These are phyloP conservation scores for Lepidurus couesii DNA, from an alignment of 1,140 invertebrate genomes.

Conservation along the genomic window DNA sequence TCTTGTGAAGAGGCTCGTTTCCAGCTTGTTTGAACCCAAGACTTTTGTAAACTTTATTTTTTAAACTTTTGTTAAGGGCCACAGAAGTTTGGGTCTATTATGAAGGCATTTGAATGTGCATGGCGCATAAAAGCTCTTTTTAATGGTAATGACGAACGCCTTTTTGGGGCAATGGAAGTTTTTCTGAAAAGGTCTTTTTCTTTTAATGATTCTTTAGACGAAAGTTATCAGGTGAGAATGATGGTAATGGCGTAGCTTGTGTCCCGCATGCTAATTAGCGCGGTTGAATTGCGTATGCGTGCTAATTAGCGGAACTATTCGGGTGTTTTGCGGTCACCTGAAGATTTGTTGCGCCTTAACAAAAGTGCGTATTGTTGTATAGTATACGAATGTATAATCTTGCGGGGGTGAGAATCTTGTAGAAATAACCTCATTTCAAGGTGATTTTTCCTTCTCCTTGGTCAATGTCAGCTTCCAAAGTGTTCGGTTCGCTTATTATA, in stretches of 20 bases:
- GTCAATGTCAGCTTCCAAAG: background rate
- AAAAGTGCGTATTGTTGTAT: too few species aligned
- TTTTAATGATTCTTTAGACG: too few species aligned
- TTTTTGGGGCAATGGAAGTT: background rate
- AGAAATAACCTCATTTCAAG: background rate
- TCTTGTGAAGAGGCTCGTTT: too few species aligned
- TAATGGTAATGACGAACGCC: background rate
- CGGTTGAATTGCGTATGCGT: background rate
- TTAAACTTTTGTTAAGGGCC: background rate
- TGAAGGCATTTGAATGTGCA: background rate
- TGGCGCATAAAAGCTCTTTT: background rate
- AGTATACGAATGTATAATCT: too few species aligned
- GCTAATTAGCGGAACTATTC: slow-evolving; percentile 1
- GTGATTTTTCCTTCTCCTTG: slow-evolving; percentile 12
- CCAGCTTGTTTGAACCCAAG: background rate
- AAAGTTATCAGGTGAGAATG: slow-evolving; percentile 22
- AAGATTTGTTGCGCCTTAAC: too few species aligned
- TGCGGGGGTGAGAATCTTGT: too few species aligned
- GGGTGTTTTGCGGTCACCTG: too few species aligned
- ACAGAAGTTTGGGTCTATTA: background rate
- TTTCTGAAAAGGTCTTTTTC: background rate
- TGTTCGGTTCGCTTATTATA: background rate
- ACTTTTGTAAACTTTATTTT: background rate
- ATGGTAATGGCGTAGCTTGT: background rate
- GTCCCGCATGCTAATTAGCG: slow-evolving; percentile 16